A percentile compares a stretch with the other conserved stretches of the same genome.
phyloP scores from a whole-genome alignment of 2,797 vertebrate genomes.

The Cyclura pinguis region DNA sequence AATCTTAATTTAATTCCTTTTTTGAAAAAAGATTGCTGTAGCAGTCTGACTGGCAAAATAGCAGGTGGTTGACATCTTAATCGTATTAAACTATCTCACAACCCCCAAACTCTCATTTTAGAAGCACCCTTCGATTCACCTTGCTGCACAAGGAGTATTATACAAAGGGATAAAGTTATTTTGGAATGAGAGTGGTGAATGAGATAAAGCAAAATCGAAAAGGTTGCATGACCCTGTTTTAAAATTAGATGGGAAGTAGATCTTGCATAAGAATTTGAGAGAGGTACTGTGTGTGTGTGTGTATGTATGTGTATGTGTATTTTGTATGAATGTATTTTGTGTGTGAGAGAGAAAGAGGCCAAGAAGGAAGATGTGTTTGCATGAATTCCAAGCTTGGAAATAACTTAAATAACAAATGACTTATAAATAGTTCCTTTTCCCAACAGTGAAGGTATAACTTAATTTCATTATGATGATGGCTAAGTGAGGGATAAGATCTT shows the following conservation, averaged over 20 bases:
- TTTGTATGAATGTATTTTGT: too few species aligned
- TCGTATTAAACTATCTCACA: neutral
- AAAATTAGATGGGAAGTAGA: slow-evolving; percentile 2
- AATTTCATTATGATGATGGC: too few species aligned
- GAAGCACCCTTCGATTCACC: neutral
- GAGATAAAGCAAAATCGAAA: neutral
- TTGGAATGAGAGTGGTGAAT: neutral
- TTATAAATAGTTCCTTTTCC: too few species aligned
- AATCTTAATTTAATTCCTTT: neutral
- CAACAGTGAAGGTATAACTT: too few species aligned
- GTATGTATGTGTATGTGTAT: neutral
- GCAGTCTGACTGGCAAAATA: neutral
- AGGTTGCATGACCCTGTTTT: neutral
- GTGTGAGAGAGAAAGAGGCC: neutral
- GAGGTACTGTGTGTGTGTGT: neutral
- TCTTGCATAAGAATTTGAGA: neutral
- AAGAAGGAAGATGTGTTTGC: neutral
- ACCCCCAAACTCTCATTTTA: neutral
- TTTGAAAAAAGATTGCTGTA: neutral
- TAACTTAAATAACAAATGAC: too few species aligned
- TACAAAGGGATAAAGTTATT: neutral
- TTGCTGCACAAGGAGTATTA: neutral
- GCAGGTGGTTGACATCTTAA: neutral
- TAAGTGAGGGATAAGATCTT: too few species aligned
- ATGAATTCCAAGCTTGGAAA: neutral